Conservation (phyloP, 2,888 invertebrate genomes). For the Kuschelorhynchus macadamiae region DNA sequence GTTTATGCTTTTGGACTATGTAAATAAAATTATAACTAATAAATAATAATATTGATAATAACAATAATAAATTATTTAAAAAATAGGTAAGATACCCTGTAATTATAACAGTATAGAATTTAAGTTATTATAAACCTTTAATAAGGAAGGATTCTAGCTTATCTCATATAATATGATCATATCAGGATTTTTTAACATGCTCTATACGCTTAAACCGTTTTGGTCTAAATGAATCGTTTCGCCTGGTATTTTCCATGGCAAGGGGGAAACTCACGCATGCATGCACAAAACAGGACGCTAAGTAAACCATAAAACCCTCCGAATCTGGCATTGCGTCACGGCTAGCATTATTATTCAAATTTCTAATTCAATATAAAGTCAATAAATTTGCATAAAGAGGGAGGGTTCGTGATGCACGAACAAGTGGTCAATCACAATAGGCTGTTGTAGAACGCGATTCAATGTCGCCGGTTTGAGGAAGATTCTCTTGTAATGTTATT, state of each 20-base stretch:
- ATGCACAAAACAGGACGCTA: slow-evolving; percentile 52
- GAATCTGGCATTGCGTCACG: slow-evolving; percentile 67
- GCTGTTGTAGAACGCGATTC: slow-evolving; percentile 19
- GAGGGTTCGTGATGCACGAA: slow-evolving; percentile 61
- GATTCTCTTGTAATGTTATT: slow-evolving; percentile 3
- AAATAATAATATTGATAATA: too few relatives aligned
- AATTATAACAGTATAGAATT: too few relatives aligned
- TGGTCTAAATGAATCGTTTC: slow-evolving; percentile 16
- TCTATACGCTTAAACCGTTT: too few relatives aligned
- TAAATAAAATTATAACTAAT: too few relatives aligned
- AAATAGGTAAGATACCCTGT: too few relatives aligned
- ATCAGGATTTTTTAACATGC: too few relatives aligned
- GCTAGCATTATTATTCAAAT: slow-evolving; percentile 69
- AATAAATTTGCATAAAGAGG: slow-evolving; percentile 69
- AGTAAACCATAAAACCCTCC: slow-evolving; percentile 67
- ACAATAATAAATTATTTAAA: too few relatives aligned
- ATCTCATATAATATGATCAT: too few relatives aligned
- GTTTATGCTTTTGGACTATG: too few relatives aligned
- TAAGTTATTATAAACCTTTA: too few relatives aligned
- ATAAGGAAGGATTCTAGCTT: too few relatives aligned
- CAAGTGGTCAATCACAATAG: slow-evolving; percentile 63
- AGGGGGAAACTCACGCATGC: slow-evolving; percentile 10
- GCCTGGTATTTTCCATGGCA: slow-evolving; percentile 15
- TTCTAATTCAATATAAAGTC: slow-evolving; percentile 70
- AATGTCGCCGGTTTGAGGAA: slow-evolving; percentile 11